Base-by-base conservation (phyloP, 2,888 invertebrate species). In the Prosopocoilus inquinatus region DNA sequence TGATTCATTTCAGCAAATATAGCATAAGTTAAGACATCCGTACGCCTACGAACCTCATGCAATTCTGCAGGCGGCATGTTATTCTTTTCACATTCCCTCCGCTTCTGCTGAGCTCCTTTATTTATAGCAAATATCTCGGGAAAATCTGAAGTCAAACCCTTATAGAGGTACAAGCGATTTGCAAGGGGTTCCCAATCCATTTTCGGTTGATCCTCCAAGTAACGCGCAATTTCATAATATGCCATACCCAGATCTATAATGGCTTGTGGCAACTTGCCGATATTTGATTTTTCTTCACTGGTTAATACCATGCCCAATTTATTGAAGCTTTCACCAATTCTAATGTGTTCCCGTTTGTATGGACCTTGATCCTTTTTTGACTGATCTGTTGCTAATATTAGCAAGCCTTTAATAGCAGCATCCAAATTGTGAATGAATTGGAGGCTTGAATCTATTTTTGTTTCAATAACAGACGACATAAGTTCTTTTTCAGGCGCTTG, bases 1-100 rank as follows among this genome's bases (percentile, higher is more conserved):
- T 97, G 94, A 67, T 90, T 89, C 66, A 97, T 88, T 82, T 99
- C 98, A 51, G 97, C 96, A 74, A 97, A 84, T 58, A 95, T 85
- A 1, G 94, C 89, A 74, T 96, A 96, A 0, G 96, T 94, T 70
- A 97, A 89, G 11, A 94, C 86, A 75, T 98, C 96, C 1, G 94
- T 91, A 67, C 95, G 84, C 64, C 89, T 84, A 60, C 88, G 81
- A 9, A 96, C 88, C 71, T 90, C 91, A 61, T 88, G 86, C 59
- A 94, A 80, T 70, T 94, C 91, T 12, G 84, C 84, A 57, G 88
- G 85, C 65, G 88, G 88, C 85, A 94, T 88, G 78, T 91, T 93
- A 2, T 82, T 86, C 66, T 88, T 86, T 72, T 94, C 91, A 73
- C 93, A 94, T 67, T 97, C 96, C 67, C 88, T 88, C 62, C 91